A percentile compares a stretch with the other conserved stretches of the same genome.
phyloP scores from a whole-genome alignment of 2,797 vertebrate species.

The Sebastolobus altivelis region DNA sequence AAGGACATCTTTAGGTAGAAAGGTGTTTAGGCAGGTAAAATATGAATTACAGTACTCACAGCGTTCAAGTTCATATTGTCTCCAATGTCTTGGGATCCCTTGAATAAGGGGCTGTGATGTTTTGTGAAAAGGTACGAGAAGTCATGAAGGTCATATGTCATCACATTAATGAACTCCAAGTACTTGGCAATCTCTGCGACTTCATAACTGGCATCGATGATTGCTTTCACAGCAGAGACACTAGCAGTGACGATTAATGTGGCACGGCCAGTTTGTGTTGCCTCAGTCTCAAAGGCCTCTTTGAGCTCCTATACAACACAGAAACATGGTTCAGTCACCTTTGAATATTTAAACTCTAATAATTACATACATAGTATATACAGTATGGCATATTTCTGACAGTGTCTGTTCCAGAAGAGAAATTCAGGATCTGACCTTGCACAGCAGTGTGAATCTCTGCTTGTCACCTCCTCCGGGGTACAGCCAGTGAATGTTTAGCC shows the following conservation, averaged over 20 bases:
- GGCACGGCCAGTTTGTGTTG: not conserved
- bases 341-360: too few relatives aligned
- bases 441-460: conserved; percentile 78
- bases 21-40: not conserved
- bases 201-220: conserved; percentile 78
- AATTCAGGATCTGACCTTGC: conserved; percentile 69
- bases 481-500: conserved; percentile 87
- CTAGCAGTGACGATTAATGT: conserved; percentile 77
- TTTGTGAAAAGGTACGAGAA: conserved; percentile 79
- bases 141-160: conserved; percentile 84
- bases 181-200: conserved; percentile 76
- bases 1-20: not conserved
- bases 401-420: not conserved
- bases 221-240: conserved; percentile 66
- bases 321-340: not conserved
- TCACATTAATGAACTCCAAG: conserved; percentile 84
- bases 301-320: conserved; percentile 71
- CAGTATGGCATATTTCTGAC: not conserved
- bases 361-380: not conserved
- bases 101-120: conserved; percentile 84
- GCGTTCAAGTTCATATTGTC: conserved; percentile 71
- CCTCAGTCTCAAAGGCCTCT: conserved; percentile 67
- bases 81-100: conserved; percentile 65
- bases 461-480: conserved; percentile 82
- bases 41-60: conserved; percentile 51